Evolutionary conservation across 2,797 vertebrate genomes (phyloP).

Genomic region (Otus scops): DNA sequence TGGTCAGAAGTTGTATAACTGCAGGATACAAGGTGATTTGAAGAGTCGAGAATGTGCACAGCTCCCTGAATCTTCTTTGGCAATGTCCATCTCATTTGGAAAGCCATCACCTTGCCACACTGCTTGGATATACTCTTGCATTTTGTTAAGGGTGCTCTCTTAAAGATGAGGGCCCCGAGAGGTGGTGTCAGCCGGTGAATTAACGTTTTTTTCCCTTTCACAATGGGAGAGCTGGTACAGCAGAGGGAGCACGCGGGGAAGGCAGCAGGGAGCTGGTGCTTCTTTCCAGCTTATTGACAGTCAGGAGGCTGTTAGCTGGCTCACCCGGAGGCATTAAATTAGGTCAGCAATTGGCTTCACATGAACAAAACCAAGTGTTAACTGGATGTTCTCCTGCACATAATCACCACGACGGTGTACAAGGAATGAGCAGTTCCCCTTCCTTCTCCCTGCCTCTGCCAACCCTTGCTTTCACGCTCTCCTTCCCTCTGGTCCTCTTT

Average conservation of each 20-base stretch:
- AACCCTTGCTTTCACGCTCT: background rate
- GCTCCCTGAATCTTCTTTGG: background rate
- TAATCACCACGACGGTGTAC: background rate
- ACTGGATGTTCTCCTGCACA: background rate
- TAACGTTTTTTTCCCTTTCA: background rate
- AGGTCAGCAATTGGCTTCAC: conserved; percentile 11
- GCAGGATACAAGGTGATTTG: background rate
- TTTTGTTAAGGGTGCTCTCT: background rate
- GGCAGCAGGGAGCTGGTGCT: background rate
- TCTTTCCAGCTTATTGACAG: background rate
- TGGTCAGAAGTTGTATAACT: background rate
- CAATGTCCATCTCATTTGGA: background rate
- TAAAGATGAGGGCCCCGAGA: background rate
- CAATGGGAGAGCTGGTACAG: background rate
- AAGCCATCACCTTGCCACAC: background rate
- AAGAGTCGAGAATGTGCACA: background rate
- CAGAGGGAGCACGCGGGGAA: background rate
- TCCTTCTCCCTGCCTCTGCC: background rate
- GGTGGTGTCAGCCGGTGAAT: background rate
- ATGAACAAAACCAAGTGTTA: background rate
- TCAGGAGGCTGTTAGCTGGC: background rate
- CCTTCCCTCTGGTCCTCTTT: background rate
- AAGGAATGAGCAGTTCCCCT: background rate
- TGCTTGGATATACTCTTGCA: background rate
- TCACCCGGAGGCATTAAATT: background rate